Evolutionary conservation across 2,797 vertebrate species (phyloP).

Genomic region (Sus cebifrons): DNA sequence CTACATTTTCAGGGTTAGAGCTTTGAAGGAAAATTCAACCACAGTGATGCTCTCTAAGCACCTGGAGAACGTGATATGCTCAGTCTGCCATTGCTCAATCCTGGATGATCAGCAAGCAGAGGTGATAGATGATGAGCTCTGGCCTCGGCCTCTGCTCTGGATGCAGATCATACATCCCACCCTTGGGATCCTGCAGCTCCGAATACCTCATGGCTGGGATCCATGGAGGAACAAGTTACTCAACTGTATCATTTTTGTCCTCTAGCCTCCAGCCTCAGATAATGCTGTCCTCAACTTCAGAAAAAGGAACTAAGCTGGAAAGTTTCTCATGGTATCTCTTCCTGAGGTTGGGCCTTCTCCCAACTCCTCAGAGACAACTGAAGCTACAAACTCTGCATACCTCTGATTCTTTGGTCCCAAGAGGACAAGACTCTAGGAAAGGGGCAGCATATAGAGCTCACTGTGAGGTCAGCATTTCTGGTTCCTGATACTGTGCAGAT

Average conservation of each 20-base stretch:
- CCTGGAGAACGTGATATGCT: neutral
- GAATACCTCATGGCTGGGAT: neutral
- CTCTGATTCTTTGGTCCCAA: neutral
- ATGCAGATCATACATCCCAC: neutral
- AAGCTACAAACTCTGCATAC: neutral
- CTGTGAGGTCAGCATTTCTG: neutral
- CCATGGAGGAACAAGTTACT: neutral
- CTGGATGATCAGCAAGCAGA: neutral
- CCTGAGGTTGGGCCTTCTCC: neutral
- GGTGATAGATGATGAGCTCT: neutral
- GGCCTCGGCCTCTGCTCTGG: neutral
- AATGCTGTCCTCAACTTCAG: neutral
- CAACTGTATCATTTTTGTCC: neutral
- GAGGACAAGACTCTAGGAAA: neutral
- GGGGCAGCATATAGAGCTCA: neutral
- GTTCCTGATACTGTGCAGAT: neutral
- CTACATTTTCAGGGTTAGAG: neutral
- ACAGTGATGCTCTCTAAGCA: neutral
- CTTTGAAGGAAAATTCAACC: neutral
- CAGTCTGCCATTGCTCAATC: neutral
- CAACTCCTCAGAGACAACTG: neutral
- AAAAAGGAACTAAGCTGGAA: neutral
- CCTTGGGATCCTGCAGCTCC: neutral
- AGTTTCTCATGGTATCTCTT: neutral
- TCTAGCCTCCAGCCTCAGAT: neutral